phyloP scores from a whole-genome alignment of 1,140 invertebrate species.

The Elymnias hypermnestra region DNA sequence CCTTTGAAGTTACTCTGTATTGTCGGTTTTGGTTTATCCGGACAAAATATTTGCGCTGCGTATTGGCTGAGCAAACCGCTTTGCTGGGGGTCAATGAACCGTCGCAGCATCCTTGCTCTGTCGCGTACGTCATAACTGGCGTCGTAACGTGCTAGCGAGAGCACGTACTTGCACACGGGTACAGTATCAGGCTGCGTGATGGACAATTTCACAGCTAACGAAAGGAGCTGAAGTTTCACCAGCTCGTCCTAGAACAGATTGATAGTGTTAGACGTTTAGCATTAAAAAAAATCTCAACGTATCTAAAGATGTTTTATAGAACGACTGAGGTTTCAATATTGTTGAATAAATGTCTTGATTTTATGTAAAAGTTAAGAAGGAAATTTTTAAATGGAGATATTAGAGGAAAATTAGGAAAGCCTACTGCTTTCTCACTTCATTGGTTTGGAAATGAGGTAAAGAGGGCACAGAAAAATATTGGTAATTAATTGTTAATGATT shows the following conservation, averaged over 20 bases:
- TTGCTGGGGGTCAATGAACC: slow-evolving; percentile 85
- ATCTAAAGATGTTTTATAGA: no score
- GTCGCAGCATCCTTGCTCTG: slow-evolving; percentile 89
- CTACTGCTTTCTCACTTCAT: no score
- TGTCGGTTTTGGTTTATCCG: slow-evolving; percentile 94
- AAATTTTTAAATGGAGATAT: no score
- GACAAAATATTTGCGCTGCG: slow-evolving; percentile 91
- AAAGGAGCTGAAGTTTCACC: slow-evolving; percentile 97
- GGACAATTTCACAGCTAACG: slow-evolving; percentile 95
- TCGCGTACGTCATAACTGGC: slow-evolving; percentile 98
- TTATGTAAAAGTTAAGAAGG: no score
- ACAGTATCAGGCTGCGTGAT: slow-evolving; percentile 93
- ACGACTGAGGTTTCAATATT: no score
- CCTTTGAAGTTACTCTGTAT: slow-evolving; percentile 81
- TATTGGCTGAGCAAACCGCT: slow-evolving; percentile 79
- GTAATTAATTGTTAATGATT: no score
- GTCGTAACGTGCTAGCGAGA: slow-evolving; percentile 98
- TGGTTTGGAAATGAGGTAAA: no score
- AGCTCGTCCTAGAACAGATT: slow-evolving; percentile 89
- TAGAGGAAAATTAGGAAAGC: no score
- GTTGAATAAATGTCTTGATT: no score
- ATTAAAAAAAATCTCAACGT: no score
- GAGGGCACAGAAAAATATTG: no score
- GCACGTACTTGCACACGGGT: slow-evolving; percentile 94
- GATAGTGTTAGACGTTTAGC: no score